phyloP scores from a whole-genome alignment of 2,888 invertebrate genomes.

The Carabus problematicus region DNA sequence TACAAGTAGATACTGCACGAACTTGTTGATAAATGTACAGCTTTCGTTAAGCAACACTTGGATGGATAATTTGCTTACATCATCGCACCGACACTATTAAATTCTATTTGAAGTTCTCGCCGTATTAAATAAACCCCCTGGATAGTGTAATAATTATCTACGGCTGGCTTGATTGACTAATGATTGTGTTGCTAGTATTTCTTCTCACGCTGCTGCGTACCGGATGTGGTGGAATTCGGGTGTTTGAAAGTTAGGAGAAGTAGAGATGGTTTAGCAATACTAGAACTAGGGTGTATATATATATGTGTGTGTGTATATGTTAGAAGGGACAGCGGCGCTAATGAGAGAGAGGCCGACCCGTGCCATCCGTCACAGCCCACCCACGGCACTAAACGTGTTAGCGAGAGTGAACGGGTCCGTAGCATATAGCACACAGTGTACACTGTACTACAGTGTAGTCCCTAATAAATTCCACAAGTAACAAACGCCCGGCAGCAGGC shows the following conservation, averaged over 20 bases:
- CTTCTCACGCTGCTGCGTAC: conserved; percentile 44
- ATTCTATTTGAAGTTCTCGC: too few relatives aligned
- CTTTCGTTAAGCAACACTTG: too few relatives aligned
- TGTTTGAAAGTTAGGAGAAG: conserved; percentile 3
- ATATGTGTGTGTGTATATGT: conserved; percentile 14
- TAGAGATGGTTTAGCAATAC: neutral
- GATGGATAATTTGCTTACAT: too few relatives aligned
- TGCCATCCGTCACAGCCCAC: conserved; percentile 56
- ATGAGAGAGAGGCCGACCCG: conserved; percentile 50
- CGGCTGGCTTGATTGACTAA: conserved; percentile 10
- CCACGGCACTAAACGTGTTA: conserved; percentile 58
- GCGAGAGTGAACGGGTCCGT: conserved; percentile 51
- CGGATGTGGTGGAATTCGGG: conserved; percentile 28
- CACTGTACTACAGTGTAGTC: neutral
- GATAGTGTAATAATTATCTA: too few relatives aligned
- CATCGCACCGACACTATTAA: too few relatives aligned
- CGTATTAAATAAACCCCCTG: too few relatives aligned
- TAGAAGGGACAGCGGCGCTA: conserved; percentile 46
- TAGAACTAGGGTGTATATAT: conserved; percentile 2
- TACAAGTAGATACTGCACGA: too few relatives aligned
- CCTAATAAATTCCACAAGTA: conserved; percentile 13
- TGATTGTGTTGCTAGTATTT: conserved; percentile 20
- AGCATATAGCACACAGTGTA: conserved; percentile 48
- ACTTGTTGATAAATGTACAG: too few relatives aligned
- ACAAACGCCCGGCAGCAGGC: neutral